Conservation (phyloP, 2,888 invertebrate genomes). For the Chloroclysta siterata region DNA sequence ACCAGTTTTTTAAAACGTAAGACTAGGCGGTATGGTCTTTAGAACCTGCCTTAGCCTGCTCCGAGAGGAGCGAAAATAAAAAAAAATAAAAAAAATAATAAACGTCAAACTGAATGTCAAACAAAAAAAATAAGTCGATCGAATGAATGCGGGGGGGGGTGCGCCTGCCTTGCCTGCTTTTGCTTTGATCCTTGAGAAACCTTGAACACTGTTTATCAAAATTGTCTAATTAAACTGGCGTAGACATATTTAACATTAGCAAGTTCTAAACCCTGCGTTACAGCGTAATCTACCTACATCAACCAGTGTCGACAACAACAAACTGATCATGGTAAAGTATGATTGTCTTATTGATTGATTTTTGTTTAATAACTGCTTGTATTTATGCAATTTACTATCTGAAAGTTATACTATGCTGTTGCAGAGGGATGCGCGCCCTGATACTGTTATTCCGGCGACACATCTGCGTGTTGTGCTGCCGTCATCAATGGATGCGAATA, state of each 20-base stretch:
- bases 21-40: no score
- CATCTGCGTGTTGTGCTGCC: constrained; percentile 76
- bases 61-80: no score
- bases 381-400: constrained; percentile 52
- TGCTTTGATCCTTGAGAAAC: constrained; percentile 3
- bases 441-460: constrained; percentile 64
- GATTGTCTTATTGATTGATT: constrained; percentile 55
- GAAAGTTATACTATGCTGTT: constrained; percentile 61
- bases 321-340: constrained; percentile 56
- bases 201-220: neutral
- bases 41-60: no score
- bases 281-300: neutral
- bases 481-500: constrained; percentile 58
- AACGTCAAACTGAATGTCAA: no score
- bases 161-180: neutral
- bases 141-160: no score
- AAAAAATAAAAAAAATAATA: no score
- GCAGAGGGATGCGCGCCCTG: constrained; percentile 69
- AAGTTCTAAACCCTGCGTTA: neutral
- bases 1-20: no score
- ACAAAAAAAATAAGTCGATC: no score
- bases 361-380: constrained; percentile 72
- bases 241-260: neutral
- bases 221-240: neutral
- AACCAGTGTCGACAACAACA: constrained; percentile 1